phyloP scores from a whole-genome alignment of 1,140 invertebrate species.

The Drosophila triauraria region DNA sequence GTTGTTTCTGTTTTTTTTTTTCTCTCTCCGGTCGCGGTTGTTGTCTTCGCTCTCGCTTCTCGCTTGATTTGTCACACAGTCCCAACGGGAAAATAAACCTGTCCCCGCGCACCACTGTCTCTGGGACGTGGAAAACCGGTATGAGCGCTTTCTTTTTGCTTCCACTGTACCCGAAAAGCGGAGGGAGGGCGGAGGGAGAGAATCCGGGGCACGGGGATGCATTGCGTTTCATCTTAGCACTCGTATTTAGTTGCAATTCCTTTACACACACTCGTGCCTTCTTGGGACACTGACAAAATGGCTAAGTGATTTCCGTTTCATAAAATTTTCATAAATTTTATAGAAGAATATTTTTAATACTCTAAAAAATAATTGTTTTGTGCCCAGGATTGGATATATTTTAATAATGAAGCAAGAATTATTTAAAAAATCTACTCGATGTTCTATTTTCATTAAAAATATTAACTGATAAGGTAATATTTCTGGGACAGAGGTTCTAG shows the following conservation, averaged over 20 bases:
- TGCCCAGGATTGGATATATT: too few species aligned
- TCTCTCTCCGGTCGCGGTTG: constrained; percentile 25
- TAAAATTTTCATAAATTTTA: neutral
- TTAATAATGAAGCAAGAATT: too few species aligned
- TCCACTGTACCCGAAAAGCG: constrained; percentile 33
- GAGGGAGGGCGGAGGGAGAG: neutral
- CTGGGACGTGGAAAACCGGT: constrained; percentile 71
- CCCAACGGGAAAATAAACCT: constrained; percentile 80
- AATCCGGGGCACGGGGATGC: constrained; percentile 27
- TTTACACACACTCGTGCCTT: constrained; percentile 29
- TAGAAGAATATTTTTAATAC: neutral
- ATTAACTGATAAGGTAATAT: too few species aligned
- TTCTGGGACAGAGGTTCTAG: too few species aligned
- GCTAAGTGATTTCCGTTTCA: neutral
- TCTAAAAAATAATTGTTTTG: neutral
- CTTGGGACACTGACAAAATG: neutral
- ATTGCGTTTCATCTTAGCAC: constrained; percentile 70
- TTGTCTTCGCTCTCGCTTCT: constrained; percentile 59
- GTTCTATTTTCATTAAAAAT: too few species aligned
- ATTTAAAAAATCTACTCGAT: too few species aligned
- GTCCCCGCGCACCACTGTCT: constrained; percentile 54
- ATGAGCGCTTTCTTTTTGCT: constrained; percentile 77
- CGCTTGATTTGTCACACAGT: constrained; percentile 82
- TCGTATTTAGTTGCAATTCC: constrained; percentile 78
- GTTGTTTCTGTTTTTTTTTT: constrained; percentile 21